Evolutionary conservation across 2,888 invertebrate genomes (phyloP), one percentile per base, ranked within the genome.

Genomic region (Lasius fuliginosus): DNA sequence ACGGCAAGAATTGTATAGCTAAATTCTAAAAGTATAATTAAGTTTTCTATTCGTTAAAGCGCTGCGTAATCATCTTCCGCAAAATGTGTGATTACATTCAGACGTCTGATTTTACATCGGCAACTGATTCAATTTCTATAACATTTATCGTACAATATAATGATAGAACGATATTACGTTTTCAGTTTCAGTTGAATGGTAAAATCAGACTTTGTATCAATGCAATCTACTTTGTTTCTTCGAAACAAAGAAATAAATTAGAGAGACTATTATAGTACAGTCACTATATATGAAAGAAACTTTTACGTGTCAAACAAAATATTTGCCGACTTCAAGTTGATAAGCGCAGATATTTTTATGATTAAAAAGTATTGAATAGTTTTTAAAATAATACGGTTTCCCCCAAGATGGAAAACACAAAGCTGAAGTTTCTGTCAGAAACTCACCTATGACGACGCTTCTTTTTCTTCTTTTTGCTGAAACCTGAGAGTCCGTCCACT

Each of bases 391-490:
- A 62, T 4, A 15, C 8, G 3, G 18, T 9, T 23, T 23, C 36
- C 5, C 5, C 27, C 36, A 27, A 12, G 9, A 49, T 73, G 23
- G 60, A 62, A 62, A 49, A 64, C 12, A 40, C 60, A 69, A 46
- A 46, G 27, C n/a, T 71, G 64, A 73, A 65, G 46, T 86, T 85
- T 73, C 81, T 81, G 81, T 85, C 89, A 93, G 93, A 95, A 95
- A 95, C 95, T 96, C 96, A 98, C 98, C 98, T 98, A 96, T 99
- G 98, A 94, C 98, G 97, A 94, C 98, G 97, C 95, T 98, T 98
- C 96, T 98, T 98, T 96, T 98, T 98, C 95, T 98, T 98, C 96
- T 98, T 98, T 94, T 98, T 97, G 93, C 97, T 97, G 95, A 97
- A 98, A 84, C 97, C 97, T 89, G 97, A 97, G 88, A 98, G 96